Evolutionary conservation across 2,797 vertebrate genomes (phyloP).

Genomic region (Lacerta agilis): DNA sequence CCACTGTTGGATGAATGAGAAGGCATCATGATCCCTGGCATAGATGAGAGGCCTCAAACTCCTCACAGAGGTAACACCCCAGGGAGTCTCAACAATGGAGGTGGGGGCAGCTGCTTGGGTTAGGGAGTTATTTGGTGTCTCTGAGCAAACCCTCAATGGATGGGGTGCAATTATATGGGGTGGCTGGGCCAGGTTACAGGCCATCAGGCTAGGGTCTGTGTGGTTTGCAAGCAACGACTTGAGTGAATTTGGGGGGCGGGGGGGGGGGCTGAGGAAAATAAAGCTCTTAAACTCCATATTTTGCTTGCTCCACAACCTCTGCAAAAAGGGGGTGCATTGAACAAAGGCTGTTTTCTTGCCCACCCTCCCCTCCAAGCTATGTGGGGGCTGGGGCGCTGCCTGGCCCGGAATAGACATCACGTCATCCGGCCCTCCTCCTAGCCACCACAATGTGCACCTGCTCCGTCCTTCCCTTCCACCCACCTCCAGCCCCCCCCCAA

Average conservation of each 20-base stretch:
- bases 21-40: no score
- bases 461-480: not conserved
- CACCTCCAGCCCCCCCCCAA: not conserved
- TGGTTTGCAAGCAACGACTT: not conserved
- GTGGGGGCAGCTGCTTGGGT: not conserved
- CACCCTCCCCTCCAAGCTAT: not conserved
- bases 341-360: not conserved
- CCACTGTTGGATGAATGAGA: not conserved
- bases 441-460: conserved; percentile 49
- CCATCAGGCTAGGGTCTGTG: no score
- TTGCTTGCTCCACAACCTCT: not conserved
- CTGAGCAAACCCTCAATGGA: not conserved
- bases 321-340: not conserved
- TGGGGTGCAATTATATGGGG: no score
- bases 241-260: no score
- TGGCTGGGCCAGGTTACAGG: not conserved
- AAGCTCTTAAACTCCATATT: not conserved
- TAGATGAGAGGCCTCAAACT: not conserved
- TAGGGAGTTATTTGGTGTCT: not conserved
- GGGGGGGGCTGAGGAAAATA: no score
- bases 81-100: not conserved
- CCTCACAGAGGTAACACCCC: not conserved
- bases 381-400: conserved; percentile 57
- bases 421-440: conserved; percentile 63
- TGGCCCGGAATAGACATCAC: conserved; percentile 75